Evolutionary conservation across 2,888 invertebrate species (phyloP).

Genomic region (Lasioglossum vierecki): DNA sequence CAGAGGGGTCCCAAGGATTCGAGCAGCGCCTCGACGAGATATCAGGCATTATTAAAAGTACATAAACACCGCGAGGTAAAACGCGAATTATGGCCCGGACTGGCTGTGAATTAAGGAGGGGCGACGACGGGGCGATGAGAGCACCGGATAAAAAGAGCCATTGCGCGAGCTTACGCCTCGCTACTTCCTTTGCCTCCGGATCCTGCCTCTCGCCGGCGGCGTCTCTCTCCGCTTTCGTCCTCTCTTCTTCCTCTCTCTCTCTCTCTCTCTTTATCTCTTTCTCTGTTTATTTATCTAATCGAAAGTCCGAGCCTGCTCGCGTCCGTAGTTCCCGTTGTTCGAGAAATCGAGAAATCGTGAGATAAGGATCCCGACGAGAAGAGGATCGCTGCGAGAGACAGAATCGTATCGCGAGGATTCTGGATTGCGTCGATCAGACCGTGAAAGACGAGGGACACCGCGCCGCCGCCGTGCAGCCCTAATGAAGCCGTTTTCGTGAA

Average conservation of each 20-base stretch:
- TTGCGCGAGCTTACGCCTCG: constrained; percentile 45
- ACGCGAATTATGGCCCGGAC: constrained; percentile 80
- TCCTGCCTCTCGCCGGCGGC: background rate
- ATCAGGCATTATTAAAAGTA: constrained; percentile 83
- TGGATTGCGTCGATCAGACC: constrained; percentile 16
- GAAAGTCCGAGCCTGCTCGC: background rate
- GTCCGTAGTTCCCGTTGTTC: background rate
- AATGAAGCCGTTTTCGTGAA: constrained; percentile 77
- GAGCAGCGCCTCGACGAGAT: constrained; percentile 73
- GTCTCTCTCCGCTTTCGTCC: background rate
- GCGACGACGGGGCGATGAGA: constrained; percentile 77
- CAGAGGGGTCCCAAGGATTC: constrained; percentile 51
- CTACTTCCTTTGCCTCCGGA: constrained; percentile 33
- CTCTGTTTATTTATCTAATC: constrained; percentile 15
- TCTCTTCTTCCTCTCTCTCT: background rate
- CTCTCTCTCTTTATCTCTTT: background rate
- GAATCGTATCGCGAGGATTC: background rate
- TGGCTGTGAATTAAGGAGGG: constrained; percentile 81
- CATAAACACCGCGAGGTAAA: constrained; percentile 81
- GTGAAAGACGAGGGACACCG: constrained; percentile 25
- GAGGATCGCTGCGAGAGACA: background rate
- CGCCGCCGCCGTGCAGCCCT: constrained; percentile 49
- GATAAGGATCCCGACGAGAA: constrained; percentile 5
- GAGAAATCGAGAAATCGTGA: background rate
- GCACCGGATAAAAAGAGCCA: constrained; percentile 73